phyloP scores from a whole-genome alignment of 2,113 vertebrate genomes.

The Casuarius casuarius region DNA sequence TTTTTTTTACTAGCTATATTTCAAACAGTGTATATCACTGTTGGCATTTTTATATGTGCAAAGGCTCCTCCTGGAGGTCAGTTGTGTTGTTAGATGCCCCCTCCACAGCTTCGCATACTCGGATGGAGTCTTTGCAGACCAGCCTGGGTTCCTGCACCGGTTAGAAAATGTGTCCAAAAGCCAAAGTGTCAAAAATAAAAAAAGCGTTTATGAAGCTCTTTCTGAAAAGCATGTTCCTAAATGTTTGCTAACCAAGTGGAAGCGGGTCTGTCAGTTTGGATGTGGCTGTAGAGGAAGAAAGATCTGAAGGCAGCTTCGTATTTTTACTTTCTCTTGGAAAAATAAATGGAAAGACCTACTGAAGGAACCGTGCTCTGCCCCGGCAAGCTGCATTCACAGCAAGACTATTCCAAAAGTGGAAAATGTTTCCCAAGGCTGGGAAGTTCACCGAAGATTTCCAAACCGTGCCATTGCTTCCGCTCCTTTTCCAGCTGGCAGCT shows the following conservation, averaged over 20 bases:
- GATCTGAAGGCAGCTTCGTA: accelerated
- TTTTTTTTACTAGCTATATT: neutral
- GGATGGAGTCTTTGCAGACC: neutral
- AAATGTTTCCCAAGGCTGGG: neutral
- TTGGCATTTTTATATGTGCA: constrained; percentile 38
- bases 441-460: neutral
- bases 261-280: neutral
- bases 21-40: neutral
- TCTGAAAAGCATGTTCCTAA: neutral
- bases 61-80: constrained; percentile 72
- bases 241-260: neutral
- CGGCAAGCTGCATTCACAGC: neutral
- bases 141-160: neutral
- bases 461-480: too few relatives aligned
- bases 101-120: neutral
- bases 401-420: neutral
- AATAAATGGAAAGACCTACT: neutral
- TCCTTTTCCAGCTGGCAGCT: neutral
- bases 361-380: neutral
- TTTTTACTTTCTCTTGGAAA: neutral
- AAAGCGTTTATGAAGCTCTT: neutral
- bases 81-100: neutral
- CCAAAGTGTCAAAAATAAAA: neutral
- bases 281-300: neutral
- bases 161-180: neutral